Percentiles rank a stretch among this genome's conserved stretches.
Conservation (phyloP, 2,797 vertebrate species). For the Trachops cirrhosus region DNA sequence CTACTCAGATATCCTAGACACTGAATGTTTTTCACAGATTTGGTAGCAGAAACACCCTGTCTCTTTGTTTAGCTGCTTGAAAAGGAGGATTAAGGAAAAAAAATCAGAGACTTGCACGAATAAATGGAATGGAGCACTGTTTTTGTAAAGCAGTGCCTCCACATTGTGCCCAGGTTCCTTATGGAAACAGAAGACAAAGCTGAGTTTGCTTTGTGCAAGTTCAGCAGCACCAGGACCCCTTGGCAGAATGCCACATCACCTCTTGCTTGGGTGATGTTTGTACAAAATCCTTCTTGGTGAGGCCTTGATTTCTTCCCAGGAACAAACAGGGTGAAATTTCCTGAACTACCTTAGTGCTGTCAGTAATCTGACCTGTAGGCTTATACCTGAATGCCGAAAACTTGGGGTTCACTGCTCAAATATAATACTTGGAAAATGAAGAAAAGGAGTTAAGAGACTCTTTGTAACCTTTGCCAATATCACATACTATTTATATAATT, state of each 20-base stretch:
- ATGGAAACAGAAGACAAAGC: slow-evolving; percentile 40
- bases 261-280: neutral
- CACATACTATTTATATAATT: slow-evolving; percentile 70
- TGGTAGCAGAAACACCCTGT: slow-evolving; percentile 52
- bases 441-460: slow-evolving; percentile 60
- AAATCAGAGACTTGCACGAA: slow-evolving; percentile 28
- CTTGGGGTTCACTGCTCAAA: slow-evolving; percentile 75
- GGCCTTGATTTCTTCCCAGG: slow-evolving; percentile 48
- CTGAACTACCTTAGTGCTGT: slow-evolving; percentile 63
- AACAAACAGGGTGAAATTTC: slow-evolving; percentile 64
- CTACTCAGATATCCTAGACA: slow-evolving; percentile 25
- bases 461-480: slow-evolving; percentile 71
- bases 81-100: slow-evolving; percentile 67
- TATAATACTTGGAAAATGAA: slow-evolving; percentile 66
- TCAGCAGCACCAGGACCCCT: neutral
- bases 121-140: neutral
- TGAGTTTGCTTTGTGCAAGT: slow-evolving; percentile 36
- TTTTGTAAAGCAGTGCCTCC: slow-evolving; percentile 46
- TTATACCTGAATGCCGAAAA: slow-evolving; percentile 66
- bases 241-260: slow-evolving; percentile 48
- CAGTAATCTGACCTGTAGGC: slow-evolving; percentile 64
- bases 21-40: slow-evolving; percentile 64
- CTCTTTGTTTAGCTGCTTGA: slow-evolving; percentile 69
- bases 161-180: neutral
- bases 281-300: slow-evolving; percentile 1